Evolutionary conservation across 2,113 vertebrate genomes (phyloP).

Genomic region (Barnardius zonarius): DNA sequence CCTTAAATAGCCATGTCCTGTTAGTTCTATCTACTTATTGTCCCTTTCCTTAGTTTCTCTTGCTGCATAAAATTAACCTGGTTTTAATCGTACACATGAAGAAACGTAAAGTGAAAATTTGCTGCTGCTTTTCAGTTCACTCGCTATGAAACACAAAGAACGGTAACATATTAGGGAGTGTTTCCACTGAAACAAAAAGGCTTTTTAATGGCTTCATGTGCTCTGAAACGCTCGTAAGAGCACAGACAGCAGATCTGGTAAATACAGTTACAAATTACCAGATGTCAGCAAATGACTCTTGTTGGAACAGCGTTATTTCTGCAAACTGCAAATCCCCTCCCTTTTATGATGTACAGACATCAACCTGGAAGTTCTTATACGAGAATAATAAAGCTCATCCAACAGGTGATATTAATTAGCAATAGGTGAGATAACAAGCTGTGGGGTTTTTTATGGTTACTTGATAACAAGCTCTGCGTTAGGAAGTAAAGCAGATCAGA

Average conservation of each 20-base stretch:
- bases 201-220: not conserved
- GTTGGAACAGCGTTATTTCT: not conserved
- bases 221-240: not conserved
- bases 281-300: not conserved
- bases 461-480: not conserved
- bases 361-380: not conserved
- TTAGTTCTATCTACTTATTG: not conserved
- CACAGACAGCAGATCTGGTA: not conserved
- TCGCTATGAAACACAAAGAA: not conserved
- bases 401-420: not conserved
- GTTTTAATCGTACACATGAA: not conserved
- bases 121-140: not conserved
- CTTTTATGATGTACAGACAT: not conserved
- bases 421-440: not conserved
- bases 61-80: not conserved
- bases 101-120: not conserved
- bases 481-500: not conserved
- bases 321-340: not conserved
- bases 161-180: not conserved
- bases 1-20: not conserved
- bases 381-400: not conserved
- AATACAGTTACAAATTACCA: conserved; percentile 5
- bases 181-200: not conserved
- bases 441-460: not conserved
- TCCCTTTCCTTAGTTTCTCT: not conserved